These are phyloP conservation scores for Tachyglossus aculeatus DNA, from an alignment of 2,797 vertebrate species.

Conservation along the genomic window DNA sequence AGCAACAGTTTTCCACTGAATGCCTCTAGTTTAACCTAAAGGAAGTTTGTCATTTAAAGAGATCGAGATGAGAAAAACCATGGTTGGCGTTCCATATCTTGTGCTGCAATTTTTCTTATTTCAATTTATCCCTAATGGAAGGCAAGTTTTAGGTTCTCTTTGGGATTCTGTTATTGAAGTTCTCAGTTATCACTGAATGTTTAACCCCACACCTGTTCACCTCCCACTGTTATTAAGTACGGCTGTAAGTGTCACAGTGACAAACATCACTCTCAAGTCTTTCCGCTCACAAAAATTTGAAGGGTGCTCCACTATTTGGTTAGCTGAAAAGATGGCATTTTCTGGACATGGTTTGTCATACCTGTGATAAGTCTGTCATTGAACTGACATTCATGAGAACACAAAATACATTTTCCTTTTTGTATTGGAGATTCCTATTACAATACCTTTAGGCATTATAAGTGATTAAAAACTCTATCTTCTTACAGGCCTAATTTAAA, in stretches of 20 bases:
- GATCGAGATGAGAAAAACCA: too few relatives aligned
- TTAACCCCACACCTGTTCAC: slow-evolving; percentile 2
- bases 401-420: slow-evolving; percentile 4
- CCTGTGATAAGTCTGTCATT: slow-evolving; percentile 3
- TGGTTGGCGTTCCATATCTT: too few relatives aligned
- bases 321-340: neutral
- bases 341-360: neutral
- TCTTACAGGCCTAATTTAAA: neutral
- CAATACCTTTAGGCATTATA: neutral
- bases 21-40: neutral
- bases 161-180: too few relatives aligned
- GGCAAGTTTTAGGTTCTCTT: too few relatives aligned
- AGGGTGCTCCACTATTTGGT: neutral
- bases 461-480: neutral
- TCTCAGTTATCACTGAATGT: neutral
- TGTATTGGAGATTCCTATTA: neutral
- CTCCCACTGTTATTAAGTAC: neutral
- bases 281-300: neutral
- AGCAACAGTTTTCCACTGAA: neutral
- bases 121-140: too few relatives aligned
- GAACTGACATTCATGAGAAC: slow-evolving; percentile 10
- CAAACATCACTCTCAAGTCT: slow-evolving; percentile 20
- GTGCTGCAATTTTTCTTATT: too few relatives aligned
- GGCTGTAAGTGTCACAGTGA: neutral
- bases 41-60: too few relatives aligned